Conservation (phyloP, 2,888 invertebrate species). For the Himalopsyche japonica region DNA sequence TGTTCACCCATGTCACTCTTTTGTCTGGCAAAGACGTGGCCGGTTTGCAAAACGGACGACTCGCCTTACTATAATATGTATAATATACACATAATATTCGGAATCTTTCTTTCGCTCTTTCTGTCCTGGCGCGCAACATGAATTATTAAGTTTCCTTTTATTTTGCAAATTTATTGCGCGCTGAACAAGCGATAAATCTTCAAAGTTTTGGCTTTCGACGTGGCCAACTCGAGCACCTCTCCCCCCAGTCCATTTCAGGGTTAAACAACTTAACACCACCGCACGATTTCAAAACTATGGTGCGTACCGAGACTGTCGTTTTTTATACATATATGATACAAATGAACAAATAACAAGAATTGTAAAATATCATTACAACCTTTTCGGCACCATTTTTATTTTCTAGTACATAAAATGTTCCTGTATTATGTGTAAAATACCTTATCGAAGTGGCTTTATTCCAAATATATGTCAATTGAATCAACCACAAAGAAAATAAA, state of each 20-base stretch:
- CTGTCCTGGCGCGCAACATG: slow-evolving; percentile 1
- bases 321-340: too few relatives aligned
- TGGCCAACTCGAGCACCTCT: not conserved
- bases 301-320: too few relatives aligned
- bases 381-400: too few relatives aligned
- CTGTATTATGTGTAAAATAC: too few relatives aligned
- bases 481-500: too few relatives aligned
- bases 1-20: not conserved
- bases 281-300: not conserved
- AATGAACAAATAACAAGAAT: too few relatives aligned
- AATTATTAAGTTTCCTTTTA: slow-evolving; percentile 39
- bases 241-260: not conserved
- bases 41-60: not conserved
- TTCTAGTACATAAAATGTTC: too few relatives aligned
- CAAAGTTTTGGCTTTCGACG: slow-evolving; percentile 21
- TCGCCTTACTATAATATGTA: not conserved
- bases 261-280: not conserved
- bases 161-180: slow-evolving; percentile 36
- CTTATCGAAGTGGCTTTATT: too few relatives aligned
- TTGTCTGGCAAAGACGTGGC: not conserved
- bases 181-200: slow-evolving; percentile 34
- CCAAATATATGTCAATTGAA: too few relatives aligned
- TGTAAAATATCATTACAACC: too few relatives aligned
- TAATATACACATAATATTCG: not conserved
- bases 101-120: not conserved